Evolutionary conservation across 2,888 invertebrate genomes (phyloP).

Genomic region (Scrobipalpa costella): DNA sequence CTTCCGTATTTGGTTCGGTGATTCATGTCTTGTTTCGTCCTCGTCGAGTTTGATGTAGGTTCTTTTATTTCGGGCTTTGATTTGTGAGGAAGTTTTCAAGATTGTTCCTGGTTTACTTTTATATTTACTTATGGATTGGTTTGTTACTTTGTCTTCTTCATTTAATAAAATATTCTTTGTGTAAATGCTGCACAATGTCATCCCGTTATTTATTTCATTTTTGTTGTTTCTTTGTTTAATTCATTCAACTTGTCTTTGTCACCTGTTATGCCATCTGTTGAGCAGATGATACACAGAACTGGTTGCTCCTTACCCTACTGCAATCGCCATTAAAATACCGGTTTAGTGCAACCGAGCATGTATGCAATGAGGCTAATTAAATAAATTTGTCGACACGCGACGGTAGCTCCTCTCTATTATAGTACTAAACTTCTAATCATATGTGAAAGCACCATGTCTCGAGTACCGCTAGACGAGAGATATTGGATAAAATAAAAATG

Average conservation of each 20-base stretch:
- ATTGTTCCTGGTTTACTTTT: constrained; percentile 11
- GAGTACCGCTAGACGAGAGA: constrained; percentile 15
- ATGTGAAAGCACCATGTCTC: constrained; percentile 18
- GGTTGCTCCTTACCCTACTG: constrained; percentile 25
- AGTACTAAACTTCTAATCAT: constrained; percentile 14
- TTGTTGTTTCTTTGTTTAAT: constrained; percentile 3
- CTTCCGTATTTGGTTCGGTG: constrained; percentile 58
- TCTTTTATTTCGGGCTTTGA: constrained; percentile 14
- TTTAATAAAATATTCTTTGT: not conserved
- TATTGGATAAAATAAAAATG: constrained; percentile 9
- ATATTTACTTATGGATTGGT: too few species aligned
- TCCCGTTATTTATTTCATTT: not conserved
- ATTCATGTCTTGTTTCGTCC: constrained; percentile 56
- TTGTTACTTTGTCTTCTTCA: not conserved
- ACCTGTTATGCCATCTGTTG: constrained; percentile 31
- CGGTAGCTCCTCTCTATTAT: constrained; percentile 1
- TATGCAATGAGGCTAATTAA: constrained; percentile 29
- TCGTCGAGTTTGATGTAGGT: constrained; percentile 38
- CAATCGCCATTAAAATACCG: constrained; percentile 34
- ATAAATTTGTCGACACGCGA: constrained; percentile 26
- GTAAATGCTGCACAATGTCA: not conserved
- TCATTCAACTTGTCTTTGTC: constrained; percentile 18
- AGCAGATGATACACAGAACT: constrained; percentile 26
- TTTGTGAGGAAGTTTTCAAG: constrained; percentile 29
- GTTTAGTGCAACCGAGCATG: constrained; percentile 32